Base-by-base conservation (phyloP, 2,797 vertebrate species). In the Labeo calbasu region DNA sequence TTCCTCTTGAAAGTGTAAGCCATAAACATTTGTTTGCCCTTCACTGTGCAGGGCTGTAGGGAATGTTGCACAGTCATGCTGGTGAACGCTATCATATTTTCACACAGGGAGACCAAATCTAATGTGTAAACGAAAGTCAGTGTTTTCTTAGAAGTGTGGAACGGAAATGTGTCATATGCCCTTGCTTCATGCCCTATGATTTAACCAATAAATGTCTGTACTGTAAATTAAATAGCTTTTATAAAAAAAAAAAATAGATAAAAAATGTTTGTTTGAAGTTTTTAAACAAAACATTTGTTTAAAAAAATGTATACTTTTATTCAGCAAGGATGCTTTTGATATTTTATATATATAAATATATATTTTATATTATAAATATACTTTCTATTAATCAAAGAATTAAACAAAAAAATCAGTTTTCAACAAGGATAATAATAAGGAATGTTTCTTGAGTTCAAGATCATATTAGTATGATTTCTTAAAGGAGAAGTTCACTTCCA, bases 61-160 rank as follows among this genome's bases (percentile, higher is more conserved):
- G 82, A 90, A 88, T 88, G 86, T 86, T 73, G n/a, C 87, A 78
- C 7, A 43, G 23, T 70, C 63, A 55, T 66, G 77, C n/a, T 69
- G 63, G 48, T 25, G 68, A 82, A 81, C 4, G 21, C 32, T 71
- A 63, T 83, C 65, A 59, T 65, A 81, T 73, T 57, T 80, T 77
- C 82, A 82, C 70, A 71, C 40, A 66, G 23, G 36, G 63, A 61
- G n/a, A n/a, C 25, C n/a, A 71, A 84, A 75, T 65, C 46, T 75
- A 21, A n/a, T 5, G 21, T 65, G 4, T n/a, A 51, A n/a, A 15
- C 63, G 13, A 40, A 55, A 55, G 15, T 4, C 14, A 83, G 19
- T 50, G 59, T 43, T 21, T 53, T 83, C 15, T 43, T 50, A 46
- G 57, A 73, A 28, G 28, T 25, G 51, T 69, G 65, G 51, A 70